Evolutionary conservation across 2,113 vertebrate species (phyloP), one percentile per base, ranked within the genome.

Genomic region (Hippocampus mohnikei): DNA sequence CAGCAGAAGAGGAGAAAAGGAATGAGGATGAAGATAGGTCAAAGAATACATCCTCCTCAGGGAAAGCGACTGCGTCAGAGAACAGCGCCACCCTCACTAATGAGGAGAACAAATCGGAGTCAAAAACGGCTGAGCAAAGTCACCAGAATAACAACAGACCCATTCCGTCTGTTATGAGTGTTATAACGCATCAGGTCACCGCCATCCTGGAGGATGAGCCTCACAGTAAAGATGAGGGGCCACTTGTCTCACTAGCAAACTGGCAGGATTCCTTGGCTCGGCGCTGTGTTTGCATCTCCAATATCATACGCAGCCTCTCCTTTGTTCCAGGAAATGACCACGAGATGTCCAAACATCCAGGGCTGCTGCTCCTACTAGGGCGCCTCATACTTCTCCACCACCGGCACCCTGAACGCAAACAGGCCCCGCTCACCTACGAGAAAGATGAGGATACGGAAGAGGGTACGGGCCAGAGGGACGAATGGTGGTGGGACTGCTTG

Each of bases 401-500:
- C 86, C 93, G 94, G 88, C 97, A 99, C 87, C 97, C 96, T 0
- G 96, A 98, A 76, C 95, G 96, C 85, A 98, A 98, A 78, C 97
- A 97, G 89, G 96, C 97, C 0, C 96, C 96, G 7, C 95, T 98
- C 79, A 98, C 96, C 53, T 98, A 98, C 0, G 96, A 98, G 91
- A 98, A 98, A 55, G 96, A 99, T 66, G 97, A 98, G 87, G 96
- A 98, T 69, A 93, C 95, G 69, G 97, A 98, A 61, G 96, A 98
- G 79, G 94, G 96, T 59, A 87, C 94, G 88, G 95, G 94, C 86
- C 95, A 95, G 90, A 95, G 94, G 86, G 95, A 96, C 40, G 97
- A 98, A 86, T 99, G 97, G 97, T 98, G 96, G 97, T 98, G 96
- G 97, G 97, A 99, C 94, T 98, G 96, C 91, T 91, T 98, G 93